Evolutionary conservation across 1,140 invertebrate species (phyloP), one percentile per base, ranked within the genome.

Genomic region (Steinernema feltiae): DNA sequence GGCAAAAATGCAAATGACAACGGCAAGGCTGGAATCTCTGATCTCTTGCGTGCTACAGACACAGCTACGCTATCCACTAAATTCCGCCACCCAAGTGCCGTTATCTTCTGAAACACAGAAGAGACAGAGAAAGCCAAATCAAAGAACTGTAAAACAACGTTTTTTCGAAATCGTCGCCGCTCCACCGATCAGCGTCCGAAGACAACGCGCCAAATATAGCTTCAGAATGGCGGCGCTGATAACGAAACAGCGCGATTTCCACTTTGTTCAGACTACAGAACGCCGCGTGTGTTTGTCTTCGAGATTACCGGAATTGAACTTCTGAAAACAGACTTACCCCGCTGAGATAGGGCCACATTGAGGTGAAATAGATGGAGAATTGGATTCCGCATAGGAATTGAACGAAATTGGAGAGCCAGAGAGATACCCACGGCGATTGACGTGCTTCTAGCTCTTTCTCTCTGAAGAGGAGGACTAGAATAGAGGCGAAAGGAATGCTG

Each of bases 361-460:
- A 77, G 48, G 71, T 78, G 27, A 71, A 78, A 46, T 78, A 78
- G 3, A 78, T 78, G 35, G 76, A 79, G n/a, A 79, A 72, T 69
- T 79, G 76, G 32, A 77, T 29, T 32, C 78, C 78, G 7, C 74
- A 63, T 1, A 79, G 48, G 35, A 79, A 78, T 32, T 78, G 75
- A 2, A 79, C 18, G 24, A 79, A 48, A n/a, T 72, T 79, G n/a
- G 69, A 79, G 30, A 79, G 70, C 78, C 78, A 79, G 27, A 79
- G 71, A 1, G 78, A 79, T n/a, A 21, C 32, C 78, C 78, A 79
- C 24, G 53, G 53, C 15, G 53, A 63, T 63, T 63, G 7, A 15
- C 53, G 7, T 7, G 53, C 7, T 27, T 63, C 53, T 27, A 63
- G 24, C 24, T 63, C 53, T 63, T 63, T 63, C 3, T 12, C 24